Conservation (phyloP, 2,113 vertebrate genomes). For the Pyrgilauda ruficollis region DNA sequence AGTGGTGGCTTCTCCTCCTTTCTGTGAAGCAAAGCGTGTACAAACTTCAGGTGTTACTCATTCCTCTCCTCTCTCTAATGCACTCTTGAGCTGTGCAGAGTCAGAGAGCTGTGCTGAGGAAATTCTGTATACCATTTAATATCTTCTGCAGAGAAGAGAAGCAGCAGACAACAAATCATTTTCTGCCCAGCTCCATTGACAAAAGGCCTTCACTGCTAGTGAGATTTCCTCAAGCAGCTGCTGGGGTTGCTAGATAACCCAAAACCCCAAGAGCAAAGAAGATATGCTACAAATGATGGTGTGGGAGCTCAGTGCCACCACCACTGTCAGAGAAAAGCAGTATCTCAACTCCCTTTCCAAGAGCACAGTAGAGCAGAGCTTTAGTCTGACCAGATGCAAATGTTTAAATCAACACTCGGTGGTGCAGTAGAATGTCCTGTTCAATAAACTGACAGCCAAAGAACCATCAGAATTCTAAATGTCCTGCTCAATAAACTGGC, state of each 20-base stretch:
- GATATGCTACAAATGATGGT: not conserved
- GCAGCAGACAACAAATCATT: not conserved
- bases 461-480: no score
- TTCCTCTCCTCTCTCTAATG: not conserved
- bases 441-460: no score
- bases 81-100: not conserved
- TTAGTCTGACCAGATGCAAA: not conserved
- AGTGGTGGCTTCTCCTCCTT: not conserved
- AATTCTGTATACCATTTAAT: not conserved
- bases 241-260: not conserved
- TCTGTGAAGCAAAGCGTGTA: not conserved
- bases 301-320: not conserved
- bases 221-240: not conserved
- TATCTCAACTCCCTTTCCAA: not conserved
- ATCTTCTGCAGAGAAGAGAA: not conserved
- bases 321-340: not conserved
- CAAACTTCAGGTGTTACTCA: not conserved
- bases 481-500: not conserved
- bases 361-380: not conserved
- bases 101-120: not conserved
- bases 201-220: not conserved
- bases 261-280: not conserved
- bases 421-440: not conserved
- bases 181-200: not conserved
- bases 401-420: not conserved